A percentile compares a stretch with the other conserved stretches of the same genome.
These are phyloP conservation scores for Pseudomugil gertrudae DNA, from an alignment of 2,797 vertebrate species.

Conservation along the genomic window DNA sequence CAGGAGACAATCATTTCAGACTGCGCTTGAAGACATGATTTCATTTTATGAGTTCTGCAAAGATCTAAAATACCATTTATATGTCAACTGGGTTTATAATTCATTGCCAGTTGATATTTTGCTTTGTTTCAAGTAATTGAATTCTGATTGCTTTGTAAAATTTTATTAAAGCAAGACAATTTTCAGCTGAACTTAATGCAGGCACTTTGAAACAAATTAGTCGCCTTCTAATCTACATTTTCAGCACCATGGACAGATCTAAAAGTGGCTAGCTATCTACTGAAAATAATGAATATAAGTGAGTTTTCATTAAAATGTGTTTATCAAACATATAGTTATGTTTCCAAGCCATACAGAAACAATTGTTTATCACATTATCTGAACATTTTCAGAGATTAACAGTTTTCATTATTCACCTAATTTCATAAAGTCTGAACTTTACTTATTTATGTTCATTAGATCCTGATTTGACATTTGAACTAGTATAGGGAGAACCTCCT, in stretches of 20 bases:
- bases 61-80: constrained; percentile 22
- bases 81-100: constrained; percentile 40
- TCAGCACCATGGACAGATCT: constrained; percentile 49
- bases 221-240: background rate
- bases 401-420: no score
- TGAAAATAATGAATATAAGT: background rate
- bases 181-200: background rate
- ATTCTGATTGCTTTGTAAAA: constrained; percentile 39
- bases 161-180: background rate
- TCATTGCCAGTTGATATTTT: constrained; percentile 16
- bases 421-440: no score
- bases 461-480: no score
- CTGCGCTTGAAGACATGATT: constrained; percentile 32
- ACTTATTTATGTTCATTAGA: no score
- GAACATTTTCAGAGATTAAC: no score
- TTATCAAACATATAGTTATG: no score
- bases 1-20: constrained; percentile 42
- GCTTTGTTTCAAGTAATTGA: constrained; percentile 23
- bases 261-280: background rate
- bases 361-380: no score
- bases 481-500: no score
- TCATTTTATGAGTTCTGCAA: constrained; percentile 2
- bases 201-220: background rate
- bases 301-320: no score
- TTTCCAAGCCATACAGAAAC: no score